Base-by-base conservation (phyloP, 2,888 invertebrate species). In the Nemotelus nigrinus region DNA sequence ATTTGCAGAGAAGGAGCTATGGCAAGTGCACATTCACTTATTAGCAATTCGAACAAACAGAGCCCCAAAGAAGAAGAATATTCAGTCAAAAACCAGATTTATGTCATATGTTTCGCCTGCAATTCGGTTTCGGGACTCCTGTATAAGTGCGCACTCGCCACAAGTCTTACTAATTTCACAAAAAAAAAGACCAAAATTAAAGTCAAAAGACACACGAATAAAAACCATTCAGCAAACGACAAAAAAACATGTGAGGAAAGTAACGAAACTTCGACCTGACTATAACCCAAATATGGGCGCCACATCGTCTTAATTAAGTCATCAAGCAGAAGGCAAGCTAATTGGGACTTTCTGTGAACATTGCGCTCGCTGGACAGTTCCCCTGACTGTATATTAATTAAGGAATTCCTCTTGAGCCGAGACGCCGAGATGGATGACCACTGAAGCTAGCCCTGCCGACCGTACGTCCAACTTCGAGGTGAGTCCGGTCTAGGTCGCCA, bases 251-350 rank as follows among this genome's bases (percentile, higher is more conserved):
- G 53, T 41, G 53, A 10, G 58, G 58, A 53, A 64, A 48, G 45
- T 2, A 64, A 64, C 63, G 44, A 76, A 58, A 64, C 10, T 8
- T 25, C 25, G 43, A 55, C 6, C 48, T 48, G 63, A 43, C 50
- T 43, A 48, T 25, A 60, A 57, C 39, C 77, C 77, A 78, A 76
- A 81, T 80, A 78, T 80, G 82, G 86, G 86, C 86, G 87, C 86
- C 86, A 86, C 83, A 84, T 82, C 83, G 86, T 83, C 86, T 87
- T 87, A 87, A 87, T 87, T 87, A 87, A 87, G 86, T 87, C 87
- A 87, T 87, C 86, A 87, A 86, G 85, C 85, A 86, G 86, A 85
- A 86, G 86, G 86, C 85, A 85, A 85, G 85, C 87, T 87, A 87
- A 87, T 87, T 87, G 86, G 85, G 84, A 85, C 85, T 86, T 83